phyloP scores from a whole-genome alignment of 2,888 invertebrate species.

The Dorcus parallelipipedus region DNA sequence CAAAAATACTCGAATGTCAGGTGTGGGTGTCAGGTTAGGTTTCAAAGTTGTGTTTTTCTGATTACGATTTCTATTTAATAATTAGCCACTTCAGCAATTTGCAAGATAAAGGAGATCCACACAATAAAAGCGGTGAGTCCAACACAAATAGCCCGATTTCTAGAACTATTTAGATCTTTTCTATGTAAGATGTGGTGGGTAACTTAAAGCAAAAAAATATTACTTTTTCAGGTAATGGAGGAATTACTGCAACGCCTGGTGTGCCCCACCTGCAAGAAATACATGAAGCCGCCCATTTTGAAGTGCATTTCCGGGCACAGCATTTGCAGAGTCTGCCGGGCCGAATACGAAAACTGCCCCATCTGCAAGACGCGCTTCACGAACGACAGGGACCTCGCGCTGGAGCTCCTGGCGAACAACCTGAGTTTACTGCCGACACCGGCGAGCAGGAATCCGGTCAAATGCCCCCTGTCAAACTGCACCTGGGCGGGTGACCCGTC shows the following conservation, averaged over 20 bases:
- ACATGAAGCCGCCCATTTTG: conserved; percentile 10
- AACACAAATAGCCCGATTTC: too few relatives aligned
- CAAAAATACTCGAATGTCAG: too few relatives aligned
- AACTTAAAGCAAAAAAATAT: too few relatives aligned
- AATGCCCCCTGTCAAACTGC: conserved; percentile 7
- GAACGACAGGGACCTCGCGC: background rate
- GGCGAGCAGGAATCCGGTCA: background rate
- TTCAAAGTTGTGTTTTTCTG: too few relatives aligned
- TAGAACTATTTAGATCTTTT: too few relatives aligned
- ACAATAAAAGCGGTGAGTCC: too few relatives aligned
- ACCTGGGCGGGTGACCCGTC: background rate
- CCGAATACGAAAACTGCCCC: conserved; percentile 4
- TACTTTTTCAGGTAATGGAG: background rate
- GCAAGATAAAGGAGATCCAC: too few relatives aligned
- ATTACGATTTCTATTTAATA: too few relatives aligned
- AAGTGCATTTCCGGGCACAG: conserved; percentile 9
- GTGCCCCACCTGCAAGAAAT: conserved; percentile 8
- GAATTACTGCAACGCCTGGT: conserved; percentile 4
- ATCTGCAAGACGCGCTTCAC: conserved; percentile 2
- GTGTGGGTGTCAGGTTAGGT: too few relatives aligned
- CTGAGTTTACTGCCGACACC: background rate
- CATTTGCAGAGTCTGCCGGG: conserved; percentile 8
- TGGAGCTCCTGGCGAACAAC: conserved; percentile 1
- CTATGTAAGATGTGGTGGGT: too few relatives aligned
- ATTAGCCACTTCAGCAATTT: too few relatives aligned